These are phyloP conservation scores for Eupithecia subfuscata DNA, from an alignment of 2,888 invertebrate species.

Conservation along the genomic window DNA sequence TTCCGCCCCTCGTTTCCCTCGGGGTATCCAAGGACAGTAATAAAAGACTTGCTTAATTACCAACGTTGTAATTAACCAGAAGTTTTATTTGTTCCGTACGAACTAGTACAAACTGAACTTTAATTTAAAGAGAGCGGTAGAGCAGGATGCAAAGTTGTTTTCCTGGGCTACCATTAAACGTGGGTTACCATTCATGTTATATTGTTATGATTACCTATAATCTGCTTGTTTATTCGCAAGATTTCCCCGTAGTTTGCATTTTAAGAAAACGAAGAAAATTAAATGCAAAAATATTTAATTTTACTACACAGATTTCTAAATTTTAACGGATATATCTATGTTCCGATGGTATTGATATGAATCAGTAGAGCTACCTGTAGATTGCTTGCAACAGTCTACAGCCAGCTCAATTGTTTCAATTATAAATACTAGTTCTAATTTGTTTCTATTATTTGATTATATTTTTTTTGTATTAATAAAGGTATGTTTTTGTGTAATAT, in stretches of 20 bases:
- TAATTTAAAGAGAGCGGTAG: constrained; percentile 34
- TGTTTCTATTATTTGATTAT: too few relatives aligned
- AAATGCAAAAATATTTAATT: too few relatives aligned
- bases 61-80: constrained; percentile 61
- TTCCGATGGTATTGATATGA: too few relatives aligned
- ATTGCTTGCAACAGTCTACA: too few relatives aligned
- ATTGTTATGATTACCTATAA: constrained; percentile 24
- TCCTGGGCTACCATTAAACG: constrained; percentile 39
- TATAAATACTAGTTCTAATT: too few relatives aligned
- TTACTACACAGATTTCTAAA: too few relatives aligned
- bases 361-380: too few relatives aligned
- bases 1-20: constrained; percentile 76
- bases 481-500: too few relatives aligned
- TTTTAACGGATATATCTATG: too few relatives aligned
- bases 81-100: constrained; percentile 52
- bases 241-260: constrained; percentile 7
- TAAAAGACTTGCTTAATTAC: constrained; percentile 73
- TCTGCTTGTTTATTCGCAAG: constrained; percentile 31
- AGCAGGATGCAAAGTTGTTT: constrained; percentile 19
- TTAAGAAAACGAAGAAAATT: not conserved
- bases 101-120: constrained; percentile 42
- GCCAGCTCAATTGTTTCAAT: too few relatives aligned
- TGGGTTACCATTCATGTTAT: constrained; percentile 34
- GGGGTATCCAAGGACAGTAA: constrained; percentile 71
- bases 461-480: too few relatives aligned